A percentile compares a stretch with the other conserved stretches of the same genome.
phyloP scores from a whole-genome alignment of 2,888 invertebrate genomes.

The Desoria tigrina region DNA sequence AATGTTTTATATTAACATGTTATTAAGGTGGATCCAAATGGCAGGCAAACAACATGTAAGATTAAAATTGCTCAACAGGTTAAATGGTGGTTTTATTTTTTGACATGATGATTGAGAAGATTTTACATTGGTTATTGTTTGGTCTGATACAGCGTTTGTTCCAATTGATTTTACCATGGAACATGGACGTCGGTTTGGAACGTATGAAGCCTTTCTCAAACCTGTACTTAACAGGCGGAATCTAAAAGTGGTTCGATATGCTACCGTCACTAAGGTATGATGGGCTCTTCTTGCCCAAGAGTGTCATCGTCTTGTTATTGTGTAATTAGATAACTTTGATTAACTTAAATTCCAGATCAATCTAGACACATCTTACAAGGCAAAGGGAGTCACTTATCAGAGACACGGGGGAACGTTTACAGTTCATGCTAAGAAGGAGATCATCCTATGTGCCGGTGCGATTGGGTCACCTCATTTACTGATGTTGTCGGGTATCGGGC shows the following conservation, averaged over 20 bases:
- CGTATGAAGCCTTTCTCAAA: constrained; percentile 2
- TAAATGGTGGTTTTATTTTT: too few relatives aligned
- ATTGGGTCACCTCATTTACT: neutral
- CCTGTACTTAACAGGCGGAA: neutral
- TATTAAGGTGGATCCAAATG: constrained; percentile 9
- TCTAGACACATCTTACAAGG: neutral
- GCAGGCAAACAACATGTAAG: neutral
- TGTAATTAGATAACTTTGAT: too few relatives aligned
- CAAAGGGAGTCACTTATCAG: constrained; percentile 7
- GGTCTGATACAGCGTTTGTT: neutral
- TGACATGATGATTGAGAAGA: too few relatives aligned
- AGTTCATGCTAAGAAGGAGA: constrained; percentile 7
- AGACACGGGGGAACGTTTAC: neutral
- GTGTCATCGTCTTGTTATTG: too few relatives aligned
- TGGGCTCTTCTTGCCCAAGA: too few relatives aligned
- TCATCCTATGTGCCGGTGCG: constrained; percentile 3
- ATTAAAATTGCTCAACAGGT: neutral
- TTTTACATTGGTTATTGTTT: too few relatives aligned
- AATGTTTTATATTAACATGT: too few relatives aligned
- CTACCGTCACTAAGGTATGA: neutral
- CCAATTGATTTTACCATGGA: neutral
- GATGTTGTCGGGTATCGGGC: constrained; percentile 1
- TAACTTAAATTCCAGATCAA: neutral
- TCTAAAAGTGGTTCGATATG: neutral
- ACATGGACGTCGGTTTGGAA: neutral